Evolutionary conservation across 2,888 invertebrate species (phyloP).

Genomic region (Oscheius sp.): DNA sequence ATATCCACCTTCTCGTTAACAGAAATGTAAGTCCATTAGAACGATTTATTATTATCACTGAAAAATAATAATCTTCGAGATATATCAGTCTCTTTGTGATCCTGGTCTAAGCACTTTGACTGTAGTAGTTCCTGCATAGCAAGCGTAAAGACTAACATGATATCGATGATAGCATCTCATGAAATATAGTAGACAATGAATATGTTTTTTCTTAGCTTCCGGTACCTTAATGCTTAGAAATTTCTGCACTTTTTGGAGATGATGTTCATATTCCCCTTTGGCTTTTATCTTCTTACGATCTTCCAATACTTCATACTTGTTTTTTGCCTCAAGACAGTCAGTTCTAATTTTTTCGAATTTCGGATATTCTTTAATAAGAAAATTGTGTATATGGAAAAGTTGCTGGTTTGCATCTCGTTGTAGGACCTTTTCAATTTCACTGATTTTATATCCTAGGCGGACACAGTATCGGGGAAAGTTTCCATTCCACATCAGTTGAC

Average conservation of each 20-base stretch:
- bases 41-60: not conserved
- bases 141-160: slow-evolving; percentile 3
- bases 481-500: slow-evolving; percentile 3
- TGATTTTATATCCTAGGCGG: slow-evolving; percentile 15
- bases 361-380: not conserved
- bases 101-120: not conserved
- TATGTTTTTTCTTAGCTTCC: not conserved
- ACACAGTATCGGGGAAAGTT: slow-evolving; percentile 1
- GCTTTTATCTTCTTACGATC: slow-evolving; percentile 4
- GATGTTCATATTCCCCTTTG: slow-evolving; percentile 3
- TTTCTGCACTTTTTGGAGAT: not conserved
- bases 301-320: not conserved
- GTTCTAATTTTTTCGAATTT: not conserved
- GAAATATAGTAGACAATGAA: not conserved
- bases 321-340: not conserved
- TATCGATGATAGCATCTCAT: not conserved
- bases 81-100: not conserved
- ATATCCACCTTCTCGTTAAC: not conserved
- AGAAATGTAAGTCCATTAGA: not conserved
- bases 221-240: slow-evolving; percentile 2
- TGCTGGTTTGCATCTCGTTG: slow-evolving; percentile 12
- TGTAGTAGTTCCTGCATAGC: slow-evolving; percentile 14
- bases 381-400: not conserved
- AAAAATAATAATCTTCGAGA: not conserved
- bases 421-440: slow-evolving; percentile 18